Evolutionary conservation across 2,888 invertebrate genomes (phyloP), one percentile per base, ranked within the genome.

Genomic region (Lepidochitona cinerea): DNA sequence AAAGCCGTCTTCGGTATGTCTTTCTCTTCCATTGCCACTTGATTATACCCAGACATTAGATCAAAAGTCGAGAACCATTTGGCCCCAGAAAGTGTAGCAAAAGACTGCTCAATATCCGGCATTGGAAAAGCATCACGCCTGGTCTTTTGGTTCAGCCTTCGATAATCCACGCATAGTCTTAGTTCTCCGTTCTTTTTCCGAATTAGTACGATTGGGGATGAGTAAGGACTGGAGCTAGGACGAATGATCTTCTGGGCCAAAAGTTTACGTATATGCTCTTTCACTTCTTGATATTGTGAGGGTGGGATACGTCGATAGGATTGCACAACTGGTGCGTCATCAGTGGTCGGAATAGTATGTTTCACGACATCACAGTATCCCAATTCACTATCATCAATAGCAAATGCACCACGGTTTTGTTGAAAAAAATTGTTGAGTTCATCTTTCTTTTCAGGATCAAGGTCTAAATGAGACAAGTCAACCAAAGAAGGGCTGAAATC

Each of bases 151-250:
- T 81, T 81, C 12, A 78, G 54, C 37, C 69, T 66, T 29, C 78
- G 32, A 37, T 75, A 78, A 52, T 78, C 78, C 1, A 76, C 73
- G 29, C 76, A 76, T 23, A 79, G 41, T 29, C 78, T 64, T 12
- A 72, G 29, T 12, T 59, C 41, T 14, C 74, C 78, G 36, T 79
- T 78, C 53, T 76, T 79, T 69, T 81, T 81, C 14, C 68, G 1
- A 0, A 79, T 75, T 5, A 79, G 12, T 14, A 78, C 78, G 3
- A 81, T 73, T 6, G 80, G 79, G 12, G 78, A 76, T 4, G 78
- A 74, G 53, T 74, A 81, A 12, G 79, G 75, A 41, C 75, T 73
- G n/a, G 37, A 54, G 53, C 74, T 73, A 26, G 74, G 73, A 12
- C 53, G n/a, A 37, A 81, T 79, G n/a, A 81, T 66, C 1, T 52